Base-by-base conservation (phyloP, 2,888 invertebrate species). In the Arenicola marina region DNA sequence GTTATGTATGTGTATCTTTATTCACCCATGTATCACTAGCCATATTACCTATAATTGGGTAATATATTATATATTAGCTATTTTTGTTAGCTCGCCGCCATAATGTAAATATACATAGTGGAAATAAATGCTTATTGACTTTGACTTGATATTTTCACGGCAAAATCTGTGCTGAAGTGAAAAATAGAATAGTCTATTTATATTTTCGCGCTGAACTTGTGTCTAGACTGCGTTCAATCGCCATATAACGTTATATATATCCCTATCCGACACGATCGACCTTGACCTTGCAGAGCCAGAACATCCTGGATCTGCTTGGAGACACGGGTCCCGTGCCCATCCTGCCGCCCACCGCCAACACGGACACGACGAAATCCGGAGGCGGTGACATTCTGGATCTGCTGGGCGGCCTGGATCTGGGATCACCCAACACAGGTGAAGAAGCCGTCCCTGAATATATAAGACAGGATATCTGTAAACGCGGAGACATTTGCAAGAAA, bases 331-430 rank as follows among this genome's bases (percentile, higher is more conserved):
- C 28, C 46, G 45, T 18, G 28, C 29, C n/a, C 4, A 4, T 46
- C 46, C 11, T 28, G 21, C 11, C 21, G 26, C 21, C 33, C 7
- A 18, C n/a, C 44, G n/a, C 7, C 26, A 24, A 11, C 18, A 33
- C 56, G 7, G 31, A 53, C 11, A n/a, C 38, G n/a, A 26, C 15
- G 21, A 72, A 71, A 33, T 72, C 59, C 21, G 65, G 74, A 33
- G 75, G 73, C 3, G 72, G 91, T 86, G 92, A 95, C 85, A 88
- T 96, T 70, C 85, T 96, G 66, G 95, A 95, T 85, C 87, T 96
- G 58, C 87, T 96, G 38, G 94, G 86, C 51, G 84, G 79, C 51
- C 67, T 80, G 51, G 81, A 69, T 56, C 54, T 66, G n/a, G n/a
- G n/a, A n/a, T n/a, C n/a, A n/a, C 26, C 24, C 46, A 7, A 53